These are phyloP conservation scores for Dryobates pubescens DNA, from an alignment of 2,797 vertebrate species.

Conservation along the genomic window DNA sequence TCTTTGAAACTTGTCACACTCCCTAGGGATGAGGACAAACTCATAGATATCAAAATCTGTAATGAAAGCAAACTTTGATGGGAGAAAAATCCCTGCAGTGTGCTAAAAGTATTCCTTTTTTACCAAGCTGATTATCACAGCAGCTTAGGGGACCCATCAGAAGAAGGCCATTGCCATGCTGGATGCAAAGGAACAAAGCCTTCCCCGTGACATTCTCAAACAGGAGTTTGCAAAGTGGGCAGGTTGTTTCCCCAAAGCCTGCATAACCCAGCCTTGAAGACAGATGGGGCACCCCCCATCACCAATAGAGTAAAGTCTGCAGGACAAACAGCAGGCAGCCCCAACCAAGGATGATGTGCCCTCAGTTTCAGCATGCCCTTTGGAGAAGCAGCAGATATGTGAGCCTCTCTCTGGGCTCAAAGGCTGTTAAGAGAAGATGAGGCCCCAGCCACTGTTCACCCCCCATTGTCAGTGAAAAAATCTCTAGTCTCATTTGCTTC, in stretches of 20 bases:
- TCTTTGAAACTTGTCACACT: constrained; percentile 14
- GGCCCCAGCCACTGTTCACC: neutral
- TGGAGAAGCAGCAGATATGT: neutral
- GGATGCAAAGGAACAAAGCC: neutral
- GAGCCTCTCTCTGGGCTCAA: neutral
- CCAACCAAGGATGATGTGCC: neutral
- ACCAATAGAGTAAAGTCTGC: neutral
- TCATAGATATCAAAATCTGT: constrained; percentile 46
- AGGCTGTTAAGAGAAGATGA: neutral
- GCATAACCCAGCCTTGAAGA: neutral
- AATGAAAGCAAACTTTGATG: constrained; percentile 46
- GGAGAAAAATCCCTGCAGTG: constrained; percentile 26
- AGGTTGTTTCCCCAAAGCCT: neutral
- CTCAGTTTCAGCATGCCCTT: neutral
- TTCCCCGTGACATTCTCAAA: neutral
- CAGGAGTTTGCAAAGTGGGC: neutral
- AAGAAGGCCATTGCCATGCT: neutral
- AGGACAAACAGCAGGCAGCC: neutral
- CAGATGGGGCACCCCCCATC: neutral
- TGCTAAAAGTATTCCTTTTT: constrained; percentile 19
- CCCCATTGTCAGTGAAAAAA: neutral
- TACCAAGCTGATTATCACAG: neutral
- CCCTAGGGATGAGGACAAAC: constrained; percentile 28
- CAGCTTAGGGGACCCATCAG: neutral
- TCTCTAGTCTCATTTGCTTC: neutral